Percentiles rank a stretch among this genome's conserved stretches.
phyloP scores from a whole-genome alignment of 2,888 invertebrate genomes.

The Hypsopygia costalis region DNA sequence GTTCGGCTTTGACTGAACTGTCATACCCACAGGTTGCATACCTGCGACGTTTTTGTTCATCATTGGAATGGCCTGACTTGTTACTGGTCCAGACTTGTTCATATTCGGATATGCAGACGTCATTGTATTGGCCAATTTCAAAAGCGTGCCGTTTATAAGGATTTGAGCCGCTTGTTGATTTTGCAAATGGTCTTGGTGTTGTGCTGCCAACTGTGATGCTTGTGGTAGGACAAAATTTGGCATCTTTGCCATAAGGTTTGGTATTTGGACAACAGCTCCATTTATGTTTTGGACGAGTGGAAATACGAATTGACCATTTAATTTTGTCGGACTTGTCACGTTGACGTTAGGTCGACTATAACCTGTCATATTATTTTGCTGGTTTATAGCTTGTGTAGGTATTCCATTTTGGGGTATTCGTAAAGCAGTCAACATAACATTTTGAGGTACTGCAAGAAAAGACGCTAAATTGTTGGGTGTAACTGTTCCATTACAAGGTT shows the following conservation, averaged over 20 bases:
- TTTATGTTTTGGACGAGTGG: constrained; percentile 82
- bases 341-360: constrained; percentile 64
- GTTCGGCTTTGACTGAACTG: constrained; percentile 74
- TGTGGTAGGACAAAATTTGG: constrained; percentile 75
- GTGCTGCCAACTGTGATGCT: constrained; percentile 51
- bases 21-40: constrained; percentile 67
- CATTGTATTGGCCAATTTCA: constrained; percentile 68
- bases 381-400: constrained; percentile 54
- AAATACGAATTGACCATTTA: constrained; percentile 79
- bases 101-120: constrained; percentile 52
- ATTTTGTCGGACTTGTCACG: constrained; percentile 68
- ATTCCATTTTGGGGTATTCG: constrained; percentile 77
- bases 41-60: constrained; percentile 71
- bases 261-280: constrained; percentile 81
- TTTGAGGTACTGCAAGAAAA: constrained; percentile 75
- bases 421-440: constrained; percentile 79
- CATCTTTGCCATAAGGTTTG: constrained; percentile 80
- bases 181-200: constrained; percentile 64
- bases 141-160: constrained; percentile 72
- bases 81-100: constrained; percentile 55
- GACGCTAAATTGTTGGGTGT: constrained; percentile 62
- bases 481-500: constrained; percentile 60
- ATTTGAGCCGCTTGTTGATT: constrained; percentile 70
- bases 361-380: constrained; percentile 59
- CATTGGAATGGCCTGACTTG: constrained; percentile 58